These are phyloP conservation scores for Dinocampus coccinellae DNA, from an alignment of 2,888 invertebrate genomes.

Conservation along the genomic window DNA sequence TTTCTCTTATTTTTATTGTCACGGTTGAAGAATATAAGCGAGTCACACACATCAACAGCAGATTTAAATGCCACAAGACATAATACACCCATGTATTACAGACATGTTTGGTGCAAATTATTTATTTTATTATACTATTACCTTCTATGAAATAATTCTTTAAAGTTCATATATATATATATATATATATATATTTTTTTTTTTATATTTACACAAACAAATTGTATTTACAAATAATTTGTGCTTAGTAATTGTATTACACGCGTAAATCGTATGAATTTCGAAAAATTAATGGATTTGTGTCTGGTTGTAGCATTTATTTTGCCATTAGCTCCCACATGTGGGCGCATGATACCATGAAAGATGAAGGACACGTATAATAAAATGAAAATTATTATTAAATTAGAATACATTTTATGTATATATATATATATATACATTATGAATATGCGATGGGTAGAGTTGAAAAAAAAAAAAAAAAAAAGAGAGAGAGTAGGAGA, in stretches of 20 bases:
- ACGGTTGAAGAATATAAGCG: neutral
- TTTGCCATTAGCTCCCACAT: neutral
- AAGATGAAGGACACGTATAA: no score
- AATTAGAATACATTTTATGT: no score
- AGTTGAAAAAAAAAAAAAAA: no score
- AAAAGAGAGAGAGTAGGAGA: neutral
- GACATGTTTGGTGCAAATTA: neutral
- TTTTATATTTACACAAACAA: neutral
- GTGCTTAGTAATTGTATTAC: neutral
- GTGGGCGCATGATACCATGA: neutral
- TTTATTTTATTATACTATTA: conserved; percentile 1
- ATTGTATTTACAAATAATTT: neutral
- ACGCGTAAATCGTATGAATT: neutral
- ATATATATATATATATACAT: no score
- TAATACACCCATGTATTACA: neutral
- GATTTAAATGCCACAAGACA: neutral
- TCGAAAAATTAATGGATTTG: neutral
- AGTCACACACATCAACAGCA: neutral
- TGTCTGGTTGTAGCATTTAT: neutral
- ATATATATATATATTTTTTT: neutral
- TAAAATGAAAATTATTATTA: no score
- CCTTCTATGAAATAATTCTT: neutral
- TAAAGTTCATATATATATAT: neutral
- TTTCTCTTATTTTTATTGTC: no score
- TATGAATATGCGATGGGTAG: no score